A percentile compares a stretch with the other conserved stretches of the same genome.
These are phyloP conservation scores for Henricia sp. DNA, from an alignment of 53 echinoderm and acorn worm species.

Conservation along the genomic window DNA sequence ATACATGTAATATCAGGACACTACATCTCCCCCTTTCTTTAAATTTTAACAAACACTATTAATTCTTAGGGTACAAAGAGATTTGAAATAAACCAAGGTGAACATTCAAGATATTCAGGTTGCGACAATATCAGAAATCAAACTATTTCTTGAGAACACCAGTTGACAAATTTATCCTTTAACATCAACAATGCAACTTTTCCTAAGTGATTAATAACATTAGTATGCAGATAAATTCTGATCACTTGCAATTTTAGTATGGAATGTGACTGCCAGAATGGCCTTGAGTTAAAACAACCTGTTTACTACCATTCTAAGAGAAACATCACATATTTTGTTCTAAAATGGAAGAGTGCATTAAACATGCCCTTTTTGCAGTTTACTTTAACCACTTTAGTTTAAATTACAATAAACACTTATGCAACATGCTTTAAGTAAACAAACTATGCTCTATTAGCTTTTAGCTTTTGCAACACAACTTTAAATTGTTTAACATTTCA, in stretches of 20 bases:
- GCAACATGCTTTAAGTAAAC: conserved; percentile 12
- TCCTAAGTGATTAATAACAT: not conserved
- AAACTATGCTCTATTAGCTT: not conserved
- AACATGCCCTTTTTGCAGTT: conserved; percentile 19
- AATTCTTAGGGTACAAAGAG: not conserved
- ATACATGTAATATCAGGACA: not conserved
- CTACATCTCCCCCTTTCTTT: conserved; percentile 10
- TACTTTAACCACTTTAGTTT: conserved; percentile 18
- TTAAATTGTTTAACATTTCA: not conserved
- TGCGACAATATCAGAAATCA: not conserved
- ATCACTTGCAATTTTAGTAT: conserved; percentile 16
- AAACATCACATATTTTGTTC: not conserved
- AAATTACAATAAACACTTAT: conserved; percentile 10
- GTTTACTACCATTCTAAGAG: conserved; percentile 14
- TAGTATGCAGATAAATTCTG: conserved; percentile 5
- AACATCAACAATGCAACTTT: conserved; percentile 23
- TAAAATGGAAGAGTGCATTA: conserved; percentile 23
- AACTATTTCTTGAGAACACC: conserved; percentile 10
- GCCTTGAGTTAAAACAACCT: conserved; percentile 18
- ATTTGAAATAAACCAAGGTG: conserved; percentile 12
- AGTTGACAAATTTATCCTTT: not conserved
- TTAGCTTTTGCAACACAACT: conserved; percentile 35
- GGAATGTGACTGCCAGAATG: conserved; percentile 13
- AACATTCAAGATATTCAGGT: conserved; percentile 11
- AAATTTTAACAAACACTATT: not conserved